phyloP scores from a whole-genome alignment of 2,797 vertebrate species.

The Labeo calbasu region DNA sequence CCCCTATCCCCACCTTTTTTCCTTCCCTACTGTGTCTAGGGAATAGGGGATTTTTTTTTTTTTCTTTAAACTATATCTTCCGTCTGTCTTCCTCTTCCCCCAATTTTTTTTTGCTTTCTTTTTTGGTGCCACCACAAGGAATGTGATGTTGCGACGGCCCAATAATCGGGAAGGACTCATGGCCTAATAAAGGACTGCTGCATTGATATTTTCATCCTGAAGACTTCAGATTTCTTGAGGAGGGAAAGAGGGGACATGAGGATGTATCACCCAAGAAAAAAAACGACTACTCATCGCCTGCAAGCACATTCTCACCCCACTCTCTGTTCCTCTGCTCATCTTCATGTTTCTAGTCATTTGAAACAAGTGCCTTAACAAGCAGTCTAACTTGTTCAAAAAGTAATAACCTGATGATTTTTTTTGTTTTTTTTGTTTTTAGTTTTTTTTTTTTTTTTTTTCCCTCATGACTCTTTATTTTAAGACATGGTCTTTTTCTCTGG shows the following conservation, averaged over 20 bases:
- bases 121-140: slow-evolving; percentile 74
- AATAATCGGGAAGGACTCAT: slow-evolving; percentile 70
- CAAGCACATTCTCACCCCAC: slow-evolving; percentile 40
- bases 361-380: slow-evolving; percentile 89
- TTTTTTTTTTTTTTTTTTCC: slow-evolving; percentile 53
- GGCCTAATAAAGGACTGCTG: slow-evolving; percentile 72
- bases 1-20: slow-evolving; percentile 20
- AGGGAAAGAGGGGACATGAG: slow-evolving; percentile 71
- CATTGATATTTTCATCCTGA: slow-evolving; percentile 63
- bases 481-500: background rate
- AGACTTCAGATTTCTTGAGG: slow-evolving; percentile 67
- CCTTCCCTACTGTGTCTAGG: slow-evolving; percentile 18
- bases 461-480: slow-evolving; percentile 23
- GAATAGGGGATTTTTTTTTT: slow-evolving; percentile 8
- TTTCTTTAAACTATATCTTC: slow-evolving; percentile 1
- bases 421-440: slow-evolving; percentile 55
- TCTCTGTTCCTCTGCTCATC: slow-evolving; percentile 55
- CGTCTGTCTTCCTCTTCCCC: slow-evolving; percentile 43
- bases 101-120: slow-evolving; percentile 69
- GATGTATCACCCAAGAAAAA: slow-evolving; percentile 61
- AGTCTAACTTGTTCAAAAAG: slow-evolving; percentile 80
- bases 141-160: slow-evolving; percentile 65
- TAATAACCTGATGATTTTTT: slow-evolving; percentile 73
- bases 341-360: slow-evolving; percentile 76
- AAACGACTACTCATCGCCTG: slow-evolving; percentile 69